A percentile compares a stretch with the other conserved stretches of the same genome.
phyloP scores from a whole-genome alignment of 2,888 invertebrate genomes.

The Girardia tigrina region DNA sequence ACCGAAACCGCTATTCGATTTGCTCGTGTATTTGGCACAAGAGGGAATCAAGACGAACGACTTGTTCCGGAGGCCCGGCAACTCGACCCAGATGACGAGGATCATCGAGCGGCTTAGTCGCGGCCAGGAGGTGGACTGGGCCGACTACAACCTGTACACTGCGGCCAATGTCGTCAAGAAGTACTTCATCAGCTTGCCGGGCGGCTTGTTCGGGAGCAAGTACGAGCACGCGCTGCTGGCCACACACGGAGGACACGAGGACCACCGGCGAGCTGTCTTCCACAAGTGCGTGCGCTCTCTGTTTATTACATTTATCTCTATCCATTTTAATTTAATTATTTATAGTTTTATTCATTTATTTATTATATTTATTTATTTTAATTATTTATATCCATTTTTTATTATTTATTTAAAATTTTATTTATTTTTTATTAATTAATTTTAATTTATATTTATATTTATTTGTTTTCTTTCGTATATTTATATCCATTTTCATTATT shows the following conservation, averaged over 20 bases:
- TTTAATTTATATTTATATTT: too few relatives aligned
- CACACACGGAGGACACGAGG: not conserved
- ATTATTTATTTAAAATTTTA: too few relatives aligned
- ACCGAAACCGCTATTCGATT: conserved; percentile 25
- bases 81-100: not conserved
- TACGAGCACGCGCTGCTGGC: not conserved
- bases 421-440: too few relatives aligned
- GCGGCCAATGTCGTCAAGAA: conserved; percentile 1
- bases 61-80: conserved; percentile 15
- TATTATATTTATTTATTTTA: too few relatives aligned
- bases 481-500: too few relatives aligned
- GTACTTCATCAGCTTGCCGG: conserved; percentile 8
- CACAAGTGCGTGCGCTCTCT: too few relatives aligned
- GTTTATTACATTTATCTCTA: too few relatives aligned
- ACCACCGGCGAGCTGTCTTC: not conserved
- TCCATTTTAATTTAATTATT: too few relatives aligned
- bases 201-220: not conserved
- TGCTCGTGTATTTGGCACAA: not conserved
- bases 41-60: conserved; percentile 15
- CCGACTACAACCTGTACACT: not conserved
- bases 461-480: too few relatives aligned
- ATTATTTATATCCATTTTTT: too few relatives aligned
- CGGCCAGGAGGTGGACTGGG: not conserved
- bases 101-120: not conserved
- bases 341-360: too few relatives aligned